These are phyloP conservation scores for Chondrosia reniformis DNA, from an alignment of 37 sponge, comb jelly and placozoan species.

Conservation along the genomic window DNA sequence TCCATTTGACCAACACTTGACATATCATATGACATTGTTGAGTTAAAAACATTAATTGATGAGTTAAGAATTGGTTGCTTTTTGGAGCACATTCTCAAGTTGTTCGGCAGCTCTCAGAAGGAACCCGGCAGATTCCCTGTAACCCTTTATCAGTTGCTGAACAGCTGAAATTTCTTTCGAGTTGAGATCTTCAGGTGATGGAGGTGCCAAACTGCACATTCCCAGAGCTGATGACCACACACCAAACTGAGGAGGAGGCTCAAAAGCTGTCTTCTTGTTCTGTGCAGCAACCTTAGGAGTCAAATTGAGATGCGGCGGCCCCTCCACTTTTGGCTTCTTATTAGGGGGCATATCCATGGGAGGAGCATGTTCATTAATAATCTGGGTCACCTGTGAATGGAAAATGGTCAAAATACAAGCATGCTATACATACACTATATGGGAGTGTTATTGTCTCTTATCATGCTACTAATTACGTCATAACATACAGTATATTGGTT, in stretches of 20 bases:
- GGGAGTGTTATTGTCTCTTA: no score
- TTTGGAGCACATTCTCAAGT: slow-evolving; percentile 60
- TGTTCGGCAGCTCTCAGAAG: slow-evolving; percentile 76
- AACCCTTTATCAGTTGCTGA: slow-evolving; percentile 26
- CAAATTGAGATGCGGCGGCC: background rate
- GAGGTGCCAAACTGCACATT: background rate
- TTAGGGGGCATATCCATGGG: background rate
- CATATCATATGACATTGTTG: no score
- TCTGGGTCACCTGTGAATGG: no score
- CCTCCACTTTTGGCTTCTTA: background rate
- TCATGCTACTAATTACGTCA: no score
- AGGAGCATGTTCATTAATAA: background rate
- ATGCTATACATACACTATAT: no score
- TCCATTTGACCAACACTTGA: no score
- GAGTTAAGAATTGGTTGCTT: background rate
- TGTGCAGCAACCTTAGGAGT: background rate
- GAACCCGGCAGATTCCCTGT: slow-evolving; percentile 78
- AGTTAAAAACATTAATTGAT: no score
- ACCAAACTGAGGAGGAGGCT: no score
- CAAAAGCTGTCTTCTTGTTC: background rate
- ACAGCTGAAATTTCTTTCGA: background rate
- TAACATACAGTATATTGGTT: no score
- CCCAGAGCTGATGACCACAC: background rate
- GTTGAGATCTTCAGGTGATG: slow-evolving; percentile 6
- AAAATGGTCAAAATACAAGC: no score